phyloP scores from a whole-genome alignment of 2,888 invertebrate genomes.

The Congeria kusceri region DNA sequence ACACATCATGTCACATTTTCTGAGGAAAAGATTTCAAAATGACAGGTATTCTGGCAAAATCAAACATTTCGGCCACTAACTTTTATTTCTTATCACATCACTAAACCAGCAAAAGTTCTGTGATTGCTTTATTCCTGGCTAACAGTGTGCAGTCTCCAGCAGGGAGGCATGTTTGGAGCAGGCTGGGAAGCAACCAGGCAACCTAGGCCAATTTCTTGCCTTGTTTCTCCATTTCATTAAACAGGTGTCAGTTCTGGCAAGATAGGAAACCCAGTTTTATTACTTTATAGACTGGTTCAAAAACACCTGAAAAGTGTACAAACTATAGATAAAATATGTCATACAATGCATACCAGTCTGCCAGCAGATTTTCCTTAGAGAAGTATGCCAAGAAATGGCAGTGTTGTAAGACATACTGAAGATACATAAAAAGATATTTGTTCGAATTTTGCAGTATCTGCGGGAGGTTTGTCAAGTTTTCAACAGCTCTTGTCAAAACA shows the following conservation, averaged over 20 bases:
- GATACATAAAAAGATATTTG: conserved; percentile 2
- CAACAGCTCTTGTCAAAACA: conserved; percentile 1
- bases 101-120: too few species aligned
- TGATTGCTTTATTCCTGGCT: too few species aligned
- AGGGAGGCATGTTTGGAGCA: too few species aligned
- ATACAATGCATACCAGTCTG: conserved; percentile 3
- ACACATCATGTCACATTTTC: too few species aligned
- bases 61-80: too few species aligned
- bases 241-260: neutral
- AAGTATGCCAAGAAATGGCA: neutral
- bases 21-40: too few species aligned
- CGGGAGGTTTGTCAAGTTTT: neutral
- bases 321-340: conserved; percentile 1
- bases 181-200: too few species aligned
- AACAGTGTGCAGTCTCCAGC: too few species aligned
- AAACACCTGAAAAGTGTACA: neutral
- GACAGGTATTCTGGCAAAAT: too few species aligned
- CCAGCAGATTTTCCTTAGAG: neutral
- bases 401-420: conserved; percentile 5
- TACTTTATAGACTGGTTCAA: conserved; percentile 5
- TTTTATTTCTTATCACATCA: too few species aligned
- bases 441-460: neutral
- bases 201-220: too few species aligned
- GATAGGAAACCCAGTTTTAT: neutral
- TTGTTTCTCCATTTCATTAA: too few species aligned